Percentiles rank a stretch among this genome's conserved stretches.
Evolutionary conservation across 2,888 invertebrate species (phyloP).

Genomic region (Torymus aiolomorphi): DNA sequence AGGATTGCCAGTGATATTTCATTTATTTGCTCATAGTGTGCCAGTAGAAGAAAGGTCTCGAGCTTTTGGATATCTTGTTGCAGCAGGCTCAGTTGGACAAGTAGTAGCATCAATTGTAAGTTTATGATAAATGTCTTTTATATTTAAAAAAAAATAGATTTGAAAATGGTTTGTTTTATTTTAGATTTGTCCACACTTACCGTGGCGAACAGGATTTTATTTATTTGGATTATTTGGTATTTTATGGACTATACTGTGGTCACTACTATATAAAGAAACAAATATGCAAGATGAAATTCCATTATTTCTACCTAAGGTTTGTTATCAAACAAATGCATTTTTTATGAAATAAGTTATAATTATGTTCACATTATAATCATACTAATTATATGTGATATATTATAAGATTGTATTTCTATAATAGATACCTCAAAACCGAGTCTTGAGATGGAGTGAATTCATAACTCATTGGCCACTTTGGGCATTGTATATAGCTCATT

Average conservation of each 20-base stretch:
- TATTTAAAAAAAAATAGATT: conserved; percentile 8
- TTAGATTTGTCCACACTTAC: conserved; percentile 82
- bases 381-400: background rate
- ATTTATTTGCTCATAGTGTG: conserved; percentile 84
- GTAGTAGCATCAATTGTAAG: conserved; percentile 84
- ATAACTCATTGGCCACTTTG: conserved; percentile 83
- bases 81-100: conserved; percentile 85
- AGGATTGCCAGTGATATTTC: conserved; percentile 86
- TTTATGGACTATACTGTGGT: conserved; percentile 82
- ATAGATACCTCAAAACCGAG: conserved; percentile 77
- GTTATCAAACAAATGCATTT: conserved; percentile 5
- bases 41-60: conserved; percentile 84
- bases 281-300: conserved; percentile 78
- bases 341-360: conserved; percentile 27
- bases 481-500: conserved; percentile 86
- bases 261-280: conserved; percentile 80
- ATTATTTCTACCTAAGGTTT: conserved; percentile 79
- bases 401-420: conserved; percentile 52
- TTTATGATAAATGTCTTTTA: background rate
- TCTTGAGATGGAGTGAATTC: conserved; percentile 81
- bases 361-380: conserved; percentile 43
- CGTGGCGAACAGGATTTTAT: conserved; percentile 83
- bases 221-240: conserved; percentile 83
- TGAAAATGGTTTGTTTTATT: conserved; percentile 52
- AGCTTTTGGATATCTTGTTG: conserved; percentile 85